Evolutionary conservation across 2,797 vertebrate species (phyloP).

Genomic region (Gobionotothen gibberifrons): DNA sequence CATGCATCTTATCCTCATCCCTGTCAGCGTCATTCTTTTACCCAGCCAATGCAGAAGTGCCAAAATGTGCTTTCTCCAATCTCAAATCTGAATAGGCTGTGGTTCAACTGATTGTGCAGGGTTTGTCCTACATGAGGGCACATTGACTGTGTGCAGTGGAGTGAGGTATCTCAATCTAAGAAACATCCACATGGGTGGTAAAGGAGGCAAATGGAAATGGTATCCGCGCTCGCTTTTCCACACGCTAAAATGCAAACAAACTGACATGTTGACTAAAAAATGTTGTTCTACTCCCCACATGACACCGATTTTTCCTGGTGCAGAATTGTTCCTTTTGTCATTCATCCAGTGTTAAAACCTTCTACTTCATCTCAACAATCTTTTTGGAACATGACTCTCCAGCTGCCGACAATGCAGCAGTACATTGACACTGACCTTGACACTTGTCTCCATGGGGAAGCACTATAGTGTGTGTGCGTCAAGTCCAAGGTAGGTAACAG

Average conservation of each 20-base stretch:
- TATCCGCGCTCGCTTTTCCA: constrained; percentile 43
- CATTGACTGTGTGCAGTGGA: constrained; percentile 81
- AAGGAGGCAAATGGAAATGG: constrained; percentile 53
- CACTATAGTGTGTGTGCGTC: constrained; percentile 58
- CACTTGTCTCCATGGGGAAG: constrained; percentile 62
- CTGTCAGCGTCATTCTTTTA: constrained; percentile 47
- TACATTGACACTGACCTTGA: constrained; percentile 65
- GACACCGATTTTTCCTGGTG: neutral
- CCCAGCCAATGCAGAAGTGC: constrained; percentile 57
- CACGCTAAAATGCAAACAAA: constrained; percentile 31
- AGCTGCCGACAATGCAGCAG: constrained; percentile 54
- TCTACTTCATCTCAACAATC: neutral
- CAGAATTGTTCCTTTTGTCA: constrained; percentile 1
- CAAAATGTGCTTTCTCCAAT: constrained; percentile 69
- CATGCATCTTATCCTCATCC: constrained; percentile 41
- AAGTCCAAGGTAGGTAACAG: neutral
- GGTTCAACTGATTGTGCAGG: constrained; percentile 70
- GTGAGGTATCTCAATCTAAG: constrained; percentile 76
- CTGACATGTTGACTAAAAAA: constrained; percentile 11
- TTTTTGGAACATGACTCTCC: constrained; percentile 23
- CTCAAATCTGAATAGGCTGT: constrained; percentile 69
- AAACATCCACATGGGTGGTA: constrained; percentile 80
- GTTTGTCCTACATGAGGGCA: constrained; percentile 76
- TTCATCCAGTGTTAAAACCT: neutral
- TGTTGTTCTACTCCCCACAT: neutral